phyloP scores from a whole-genome alignment of 2,888 invertebrate species.

The Nasonovia ribisnigri region DNA sequence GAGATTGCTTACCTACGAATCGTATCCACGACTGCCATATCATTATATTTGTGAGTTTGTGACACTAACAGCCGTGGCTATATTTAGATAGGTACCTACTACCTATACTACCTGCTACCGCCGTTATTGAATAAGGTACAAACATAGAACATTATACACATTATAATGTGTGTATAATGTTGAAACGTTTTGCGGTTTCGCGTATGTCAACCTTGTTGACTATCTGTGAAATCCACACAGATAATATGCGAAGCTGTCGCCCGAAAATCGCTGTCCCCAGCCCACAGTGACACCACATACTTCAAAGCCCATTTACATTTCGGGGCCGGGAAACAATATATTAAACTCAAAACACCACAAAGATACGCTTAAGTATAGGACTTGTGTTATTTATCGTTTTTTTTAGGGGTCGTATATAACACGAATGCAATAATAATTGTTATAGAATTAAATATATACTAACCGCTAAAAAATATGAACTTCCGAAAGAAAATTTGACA shows the following conservation, averaged over 20 bases:
- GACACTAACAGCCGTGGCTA: neutral
- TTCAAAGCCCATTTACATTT: neutral
- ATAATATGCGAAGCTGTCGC: neutral
- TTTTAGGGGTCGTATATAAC: neutral
- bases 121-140: neutral
- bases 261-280: neutral
- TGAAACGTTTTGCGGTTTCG: neutral
- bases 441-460: neutral
- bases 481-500: neutral
- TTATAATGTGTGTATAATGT: no score
- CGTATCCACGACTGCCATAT: neutral
- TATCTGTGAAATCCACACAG: neutral
- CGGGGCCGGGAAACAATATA: neutral
- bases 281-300: neutral
- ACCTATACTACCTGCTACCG: neutral
- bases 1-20: neutral
- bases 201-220: constrained; percentile 1
- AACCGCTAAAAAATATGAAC: neutral
- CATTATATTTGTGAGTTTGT: neutral
- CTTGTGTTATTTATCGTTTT: neutral
- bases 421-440: neutral
- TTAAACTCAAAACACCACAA: neutral
- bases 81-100: neutral
- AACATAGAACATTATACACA: neutral
- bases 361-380: neutral